Percentiles rank a stretch among this genome's conserved stretches.
Conservation (phyloP, 1,140 invertebrate species). For the Anastatus disparis region DNA sequence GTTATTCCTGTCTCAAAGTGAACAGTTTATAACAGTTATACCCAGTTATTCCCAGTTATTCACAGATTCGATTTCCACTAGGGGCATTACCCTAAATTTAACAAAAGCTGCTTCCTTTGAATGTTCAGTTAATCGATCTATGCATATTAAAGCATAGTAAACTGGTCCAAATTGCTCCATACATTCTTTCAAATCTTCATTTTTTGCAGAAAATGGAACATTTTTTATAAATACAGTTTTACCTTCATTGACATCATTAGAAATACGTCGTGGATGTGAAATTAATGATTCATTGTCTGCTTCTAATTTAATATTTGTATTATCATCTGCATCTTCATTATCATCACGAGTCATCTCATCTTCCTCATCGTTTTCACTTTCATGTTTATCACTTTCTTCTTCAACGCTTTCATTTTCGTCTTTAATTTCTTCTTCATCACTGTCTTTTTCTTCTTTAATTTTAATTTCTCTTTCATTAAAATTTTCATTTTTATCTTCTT, state of each 20-base stretch:
- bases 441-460: slow-evolving; percentile 32
- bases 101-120: slow-evolving; percentile 92
- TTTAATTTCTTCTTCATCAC: slow-evolving; percentile 41
- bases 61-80: too few relatives aligned
- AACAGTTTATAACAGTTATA: too few relatives aligned
- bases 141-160: slow-evolving; percentile 86
- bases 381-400: slow-evolving; percentile 46
- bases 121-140: slow-evolving; percentile 87
- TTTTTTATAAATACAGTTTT: slow-evolving; percentile 93
- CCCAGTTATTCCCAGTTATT: too few relatives aligned
- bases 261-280: slow-evolving; percentile 60
- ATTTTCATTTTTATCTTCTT: slow-evolving; percentile 43
- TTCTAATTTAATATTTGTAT: slow-evolving; percentile 47
- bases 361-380: slow-evolving; percentile 42
- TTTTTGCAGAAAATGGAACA: slow-evolving; percentile 83
- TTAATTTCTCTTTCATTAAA: slow-evolving; percentile 31
- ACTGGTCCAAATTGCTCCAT: slow-evolving; percentile 83
- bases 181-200: slow-evolving; percentile 79
- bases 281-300: slow-evolving; percentile 57
- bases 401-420: slow-evolving; percentile 35
- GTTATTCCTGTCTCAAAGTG: too few relatives aligned
- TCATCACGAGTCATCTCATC: too few relatives aligned
- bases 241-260: slow-evolving; percentile 83
- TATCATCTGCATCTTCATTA: slow-evolving; percentile 50
- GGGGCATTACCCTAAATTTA: slow-evolving; percentile 84